Base-by-base conservation (phyloP, 2,888 invertebrate genomes). In the Bombylius discolor region DNA sequence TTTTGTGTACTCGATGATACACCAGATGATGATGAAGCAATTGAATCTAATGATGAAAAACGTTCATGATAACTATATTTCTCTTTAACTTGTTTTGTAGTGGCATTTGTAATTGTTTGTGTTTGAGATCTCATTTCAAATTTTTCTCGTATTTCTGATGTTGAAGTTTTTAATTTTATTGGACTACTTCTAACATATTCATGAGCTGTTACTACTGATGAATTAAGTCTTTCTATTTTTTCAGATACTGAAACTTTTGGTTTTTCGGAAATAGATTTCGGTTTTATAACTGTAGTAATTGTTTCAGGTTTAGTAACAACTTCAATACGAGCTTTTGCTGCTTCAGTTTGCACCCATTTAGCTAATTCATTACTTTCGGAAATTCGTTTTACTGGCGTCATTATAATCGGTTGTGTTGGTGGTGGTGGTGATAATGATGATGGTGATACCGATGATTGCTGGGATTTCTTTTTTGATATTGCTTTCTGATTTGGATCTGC, bases 1-100 rank as follows among this genome's bases (percentile, higher is more conserved):
- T 70, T 73, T 59, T 68, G 73, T 51, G 67, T 70, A 57, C 68
- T 70, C 4, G 74, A 71, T n/a, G 71, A 72, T 4, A 74, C 72
- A 12, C 74, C 74, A 31, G 73, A 73, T 4, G 73, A 73, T 32
- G 73, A 72, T 3, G 74, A 73, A 9, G 74, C 72, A 58, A 74
- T 63, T 4, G 74, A 74, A 49, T 74, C 74, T 59, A 73, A 58
- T 5, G 74, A 74, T 1, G 74, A 72, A 60, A 73, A 74, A 39
- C 74, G 65, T 52, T 74, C 74, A 49, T 74, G 74, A 52, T 72
- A 70, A 33, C 36, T 53, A 13, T 51, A 45, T 44, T 58, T 61
- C n/a, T 62, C 62, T 44, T 60, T 59, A 33, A 51, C 46, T 49
- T 56, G 47, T 36, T 56, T 59, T 45, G 34, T 44, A 53, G 39